Evolutionary conservation across 2,113 vertebrate genomes (phyloP).

Genomic region (Hemiscyllium ocellatum): DNA sequence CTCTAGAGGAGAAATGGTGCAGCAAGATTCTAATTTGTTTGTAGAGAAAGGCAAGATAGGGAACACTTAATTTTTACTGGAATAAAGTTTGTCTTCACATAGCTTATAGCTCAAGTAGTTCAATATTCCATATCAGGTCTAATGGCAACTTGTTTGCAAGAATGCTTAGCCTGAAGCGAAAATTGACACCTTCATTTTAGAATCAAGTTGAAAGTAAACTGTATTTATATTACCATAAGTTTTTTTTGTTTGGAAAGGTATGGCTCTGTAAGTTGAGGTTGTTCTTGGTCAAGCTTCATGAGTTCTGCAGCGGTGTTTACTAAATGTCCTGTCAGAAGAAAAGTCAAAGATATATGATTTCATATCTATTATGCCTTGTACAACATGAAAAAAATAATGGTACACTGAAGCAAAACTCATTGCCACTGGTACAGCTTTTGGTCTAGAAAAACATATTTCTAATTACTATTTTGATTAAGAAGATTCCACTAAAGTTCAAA

Average conservation of each 20-base stretch:
- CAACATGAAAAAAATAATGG: not conserved
- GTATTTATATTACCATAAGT: conserved; percentile 75
- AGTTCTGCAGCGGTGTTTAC: conserved; percentile 84
- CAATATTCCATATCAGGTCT: not conserved
- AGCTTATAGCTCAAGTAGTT: not conserved
- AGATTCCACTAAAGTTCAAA: not conserved
- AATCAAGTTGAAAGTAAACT: conserved; percentile 17
- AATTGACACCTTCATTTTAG: not conserved
- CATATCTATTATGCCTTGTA: not conserved
- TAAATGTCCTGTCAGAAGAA: conserved; percentile 72
- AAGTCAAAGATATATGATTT: conserved; percentile 37
- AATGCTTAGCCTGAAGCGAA: not conserved
- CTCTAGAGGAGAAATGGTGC: no score
- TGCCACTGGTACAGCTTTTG: not conserved
- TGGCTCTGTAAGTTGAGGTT: conserved; percentile 89
- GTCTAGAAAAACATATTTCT: not conserved
- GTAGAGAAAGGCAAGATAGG: not conserved
- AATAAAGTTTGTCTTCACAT: not conserved
- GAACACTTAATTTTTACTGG: not conserved
- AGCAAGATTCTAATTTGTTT: not conserved
- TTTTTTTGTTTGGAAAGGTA: conserved; percentile 99
- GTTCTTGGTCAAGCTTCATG: conserved; percentile 93
- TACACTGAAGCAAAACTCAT: not conserved
- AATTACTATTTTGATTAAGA: not conserved
- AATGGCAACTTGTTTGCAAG: not conserved